Evolutionary conservation across 2,888 invertebrate genomes (phyloP).

Genomic region (Mycogona germanica): DNA sequence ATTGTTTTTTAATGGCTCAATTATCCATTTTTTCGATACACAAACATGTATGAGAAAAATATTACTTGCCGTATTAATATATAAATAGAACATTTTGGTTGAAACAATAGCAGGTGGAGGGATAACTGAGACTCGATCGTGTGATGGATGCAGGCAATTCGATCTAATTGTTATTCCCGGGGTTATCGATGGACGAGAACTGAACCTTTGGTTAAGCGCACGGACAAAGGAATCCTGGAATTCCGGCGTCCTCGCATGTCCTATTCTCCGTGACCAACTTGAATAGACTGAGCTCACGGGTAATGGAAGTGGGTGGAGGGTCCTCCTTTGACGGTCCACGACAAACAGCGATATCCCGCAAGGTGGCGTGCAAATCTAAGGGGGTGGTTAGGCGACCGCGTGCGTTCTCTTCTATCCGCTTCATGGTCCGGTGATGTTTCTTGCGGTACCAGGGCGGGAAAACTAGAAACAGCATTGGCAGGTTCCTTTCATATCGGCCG

Average conservation of each 20-base stretch:
- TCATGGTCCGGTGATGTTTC: constrained; percentile 45
- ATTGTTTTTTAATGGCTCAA: no score
- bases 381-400: constrained; percentile 32
- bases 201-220: neutral
- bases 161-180: no score
- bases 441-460: neutral
- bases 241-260: neutral
- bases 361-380: constrained; percentile 1
- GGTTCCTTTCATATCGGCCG: constrained; percentile 4
- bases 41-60: no score
- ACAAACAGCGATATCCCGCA: neutral
- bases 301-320: no score
- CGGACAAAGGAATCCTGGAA: neutral
- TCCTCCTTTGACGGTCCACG: no score
- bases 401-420: neutral
- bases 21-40: no score
- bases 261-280: neutral
- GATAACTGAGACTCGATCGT: no score
- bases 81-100: no score
- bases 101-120: neutral
- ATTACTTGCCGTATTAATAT: no score
- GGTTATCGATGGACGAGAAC: no score
- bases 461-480: constrained; percentile 1
- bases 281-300: constrained; percentile 1
- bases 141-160: no score